These are phyloP conservation scores for Romanomermis culicivorax DNA, from an alignment of 2,888 invertebrate genomes.

Conservation along the genomic window DNA sequence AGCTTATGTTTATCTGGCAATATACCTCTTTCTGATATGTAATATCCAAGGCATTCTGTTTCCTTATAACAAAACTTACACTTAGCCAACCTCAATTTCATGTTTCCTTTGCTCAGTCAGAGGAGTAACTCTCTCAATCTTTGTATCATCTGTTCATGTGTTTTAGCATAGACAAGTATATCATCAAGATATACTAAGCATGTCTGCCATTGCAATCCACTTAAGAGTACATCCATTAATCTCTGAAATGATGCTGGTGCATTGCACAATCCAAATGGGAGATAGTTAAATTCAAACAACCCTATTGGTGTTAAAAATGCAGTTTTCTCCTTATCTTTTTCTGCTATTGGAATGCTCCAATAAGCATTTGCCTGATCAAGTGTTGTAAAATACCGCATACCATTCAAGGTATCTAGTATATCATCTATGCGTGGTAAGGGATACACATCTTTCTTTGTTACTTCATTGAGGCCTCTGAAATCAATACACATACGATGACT, in stretches of 20 bases:
- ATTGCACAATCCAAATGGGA: conserved; percentile 19
- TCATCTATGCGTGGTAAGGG: conserved; percentile 13
- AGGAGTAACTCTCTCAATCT: conserved; percentile 14
- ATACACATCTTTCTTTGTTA: conserved; percentile 12
- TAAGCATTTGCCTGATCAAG: conserved; percentile 14
- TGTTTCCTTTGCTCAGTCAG: conserved; percentile 1
- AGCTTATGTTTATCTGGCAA: conserved; percentile 18
- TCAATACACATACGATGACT: conserved; percentile 15
- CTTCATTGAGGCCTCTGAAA: conserved; percentile 14
- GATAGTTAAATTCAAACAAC: conserved; percentile 16
- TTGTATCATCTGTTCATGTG: conserved; percentile 13
- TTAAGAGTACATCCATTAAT: conserved; percentile 16
- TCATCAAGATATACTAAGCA: conserved; percentile 18
- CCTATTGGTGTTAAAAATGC: conserved; percentile 15
- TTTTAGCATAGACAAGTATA: conserved; percentile 14
- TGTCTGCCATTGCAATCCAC: conserved; percentile 12
- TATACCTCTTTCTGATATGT: conserved; percentile 20
- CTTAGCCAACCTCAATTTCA: conserved; percentile 20
- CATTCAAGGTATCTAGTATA: conserved; percentile 9
- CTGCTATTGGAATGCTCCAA: conserved; percentile 13
- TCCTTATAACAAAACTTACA: conserved; percentile 11
- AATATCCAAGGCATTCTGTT: conserved; percentile 24
- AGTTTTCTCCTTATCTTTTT: conserved; percentile 14
- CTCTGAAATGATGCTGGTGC: conserved; percentile 16
- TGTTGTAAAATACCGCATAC: conserved; percentile 9